Conservation (phyloP, 2,797 vertebrate genomes). For the Kryptolebias ocellatus region DNA sequence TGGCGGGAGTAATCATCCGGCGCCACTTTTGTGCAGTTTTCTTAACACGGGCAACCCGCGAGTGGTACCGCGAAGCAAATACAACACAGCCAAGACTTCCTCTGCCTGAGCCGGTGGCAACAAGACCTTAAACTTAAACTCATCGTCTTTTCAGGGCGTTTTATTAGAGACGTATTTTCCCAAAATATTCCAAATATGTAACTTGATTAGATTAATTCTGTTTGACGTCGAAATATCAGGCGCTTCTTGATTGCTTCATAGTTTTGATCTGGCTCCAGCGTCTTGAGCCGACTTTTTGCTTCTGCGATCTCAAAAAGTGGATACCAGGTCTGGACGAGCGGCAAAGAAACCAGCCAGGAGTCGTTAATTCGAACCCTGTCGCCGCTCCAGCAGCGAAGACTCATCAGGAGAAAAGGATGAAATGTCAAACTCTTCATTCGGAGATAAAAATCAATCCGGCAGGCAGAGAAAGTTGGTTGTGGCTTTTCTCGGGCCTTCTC, state of each 20-base stretch:
- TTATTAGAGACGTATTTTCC: too few species aligned
- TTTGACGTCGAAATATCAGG: too few species aligned
- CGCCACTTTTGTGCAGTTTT: conserved; percentile 13
- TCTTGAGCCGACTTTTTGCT: conserved; percentile 1
- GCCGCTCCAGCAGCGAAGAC: conserved; percentile 2
- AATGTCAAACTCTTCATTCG: conserved; percentile 10
- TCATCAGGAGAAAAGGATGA: conserved; percentile 22
- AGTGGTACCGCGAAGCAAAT: too few species aligned
- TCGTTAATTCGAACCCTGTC: conserved; percentile 17
- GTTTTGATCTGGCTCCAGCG: neutral
- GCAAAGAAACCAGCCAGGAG: conserved; percentile 13
- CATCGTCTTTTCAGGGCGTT: too few species aligned
- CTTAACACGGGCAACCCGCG: too few species aligned
- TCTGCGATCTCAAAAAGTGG: conserved; percentile 15
- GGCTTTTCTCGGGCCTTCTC: conserved; percentile 24
- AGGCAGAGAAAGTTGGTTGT: conserved; percentile 18
- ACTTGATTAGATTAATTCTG: too few species aligned
- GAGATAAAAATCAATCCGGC: conserved; percentile 39
- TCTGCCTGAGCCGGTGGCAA: neutral
- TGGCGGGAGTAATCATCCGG: conserved; percentile 29
- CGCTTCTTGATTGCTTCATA: neutral
- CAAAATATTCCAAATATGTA: too few species aligned
- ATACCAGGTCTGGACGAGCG: conserved; percentile 7
- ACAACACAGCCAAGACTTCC: too few species aligned
- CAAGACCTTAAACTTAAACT: too few species aligned